Base-by-base conservation (phyloP, 2,797 vertebrate genomes). In the Pristis pectinata region DNA sequence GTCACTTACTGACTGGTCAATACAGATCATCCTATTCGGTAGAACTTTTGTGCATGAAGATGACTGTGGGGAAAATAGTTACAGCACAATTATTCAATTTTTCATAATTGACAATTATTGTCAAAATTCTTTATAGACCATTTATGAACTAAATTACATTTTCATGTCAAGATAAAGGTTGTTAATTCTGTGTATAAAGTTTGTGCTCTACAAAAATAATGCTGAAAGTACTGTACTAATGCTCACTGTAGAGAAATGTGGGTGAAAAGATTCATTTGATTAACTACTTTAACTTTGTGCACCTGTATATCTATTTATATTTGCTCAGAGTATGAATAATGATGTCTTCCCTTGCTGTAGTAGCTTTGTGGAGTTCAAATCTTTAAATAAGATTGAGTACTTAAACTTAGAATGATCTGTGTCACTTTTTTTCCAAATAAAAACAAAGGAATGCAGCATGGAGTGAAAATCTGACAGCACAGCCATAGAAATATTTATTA, bases 391-490 rank as follows among this genome's bases (percentile, higher is more conserved):
- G 34, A 91, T 41, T 64, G 34, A 24, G 6, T 91, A 59, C 59
- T 64, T 91, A 64, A 22, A 15, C 2, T 59, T 59, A 89, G 17
- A 64, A 19, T 91, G 59, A 64, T 37, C 53, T n/a, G 53, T 89
- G 27, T 89, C 37, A 80, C 17, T 5, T 34, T 34, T 72, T 34
- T 34, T 27, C 30, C 53, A 59, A 53, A 87, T 34, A 27, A 27
- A 87, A 49, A 34, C 10, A 87, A 87, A 34, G 22, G 41, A 82
- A 59, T 27, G 30, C 11, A 59, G 3, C 53, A 87, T 15, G 13
- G 27, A 53, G 34, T 87, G 83, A 59, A 87, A 87, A 87, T 87
- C 83, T 87, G 56, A 87, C 53, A 87, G 30, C 27, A 87, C 27
- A 56, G 13, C 27, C 11, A 87, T 30, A 49, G 34, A 34, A 59